phyloP scores from a whole-genome alignment of 2,797 vertebrate genomes.

The Hemitrygon akajei region DNA sequence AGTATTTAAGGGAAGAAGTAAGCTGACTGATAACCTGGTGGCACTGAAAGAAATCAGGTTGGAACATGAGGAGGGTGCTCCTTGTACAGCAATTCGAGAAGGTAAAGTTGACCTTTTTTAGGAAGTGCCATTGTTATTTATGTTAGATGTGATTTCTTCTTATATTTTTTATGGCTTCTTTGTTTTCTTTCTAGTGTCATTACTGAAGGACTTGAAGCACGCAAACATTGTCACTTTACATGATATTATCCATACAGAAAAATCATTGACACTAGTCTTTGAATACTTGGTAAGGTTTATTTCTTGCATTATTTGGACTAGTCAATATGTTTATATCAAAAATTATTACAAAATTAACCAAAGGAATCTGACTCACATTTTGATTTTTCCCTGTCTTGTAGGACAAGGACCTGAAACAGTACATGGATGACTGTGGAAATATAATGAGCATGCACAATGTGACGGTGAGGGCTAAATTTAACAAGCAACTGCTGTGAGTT shows the following conservation, averaged over 20 bases:
- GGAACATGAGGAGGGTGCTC: slow-evolving; percentile 94
- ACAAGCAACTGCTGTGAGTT: neutral
- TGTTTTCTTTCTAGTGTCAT: slow-evolving; percentile 71
- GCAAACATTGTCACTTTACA: slow-evolving; percentile 97
- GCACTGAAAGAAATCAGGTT: slow-evolving; percentile 94
- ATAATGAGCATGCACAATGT: slow-evolving; percentile 99
- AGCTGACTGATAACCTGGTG: slow-evolving; percentile 93
- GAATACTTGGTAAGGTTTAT: slow-evolving; percentile 83
- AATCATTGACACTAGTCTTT: slow-evolving; percentile 95
- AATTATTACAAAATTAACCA: neutral
- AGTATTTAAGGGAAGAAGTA: slow-evolving; percentile 96
- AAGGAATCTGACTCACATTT: slow-evolving; percentile 25
- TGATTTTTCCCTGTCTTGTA: slow-evolving; percentile 47
- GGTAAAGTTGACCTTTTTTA: slow-evolving; percentile 54
- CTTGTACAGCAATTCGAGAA: slow-evolving; percentile 96
- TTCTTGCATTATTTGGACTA: neutral
- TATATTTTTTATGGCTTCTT: slow-evolving; percentile 36
- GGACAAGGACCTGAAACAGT: slow-evolving; percentile 98
- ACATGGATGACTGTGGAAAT: slow-evolving; percentile 98
- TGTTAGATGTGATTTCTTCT: neutral
- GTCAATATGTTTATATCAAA: neutral
- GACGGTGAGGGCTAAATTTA: slow-evolving; percentile 65
- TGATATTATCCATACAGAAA: slow-evolving; percentile 96
- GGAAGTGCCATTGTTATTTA: neutral
- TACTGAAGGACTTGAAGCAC: slow-evolving; percentile 97